A percentile compares a stretch with the other conserved stretches of the same genome.
phyloP scores from a whole-genome alignment of 2,888 invertebrate genomes.

The Heliothis peltigera region DNA sequence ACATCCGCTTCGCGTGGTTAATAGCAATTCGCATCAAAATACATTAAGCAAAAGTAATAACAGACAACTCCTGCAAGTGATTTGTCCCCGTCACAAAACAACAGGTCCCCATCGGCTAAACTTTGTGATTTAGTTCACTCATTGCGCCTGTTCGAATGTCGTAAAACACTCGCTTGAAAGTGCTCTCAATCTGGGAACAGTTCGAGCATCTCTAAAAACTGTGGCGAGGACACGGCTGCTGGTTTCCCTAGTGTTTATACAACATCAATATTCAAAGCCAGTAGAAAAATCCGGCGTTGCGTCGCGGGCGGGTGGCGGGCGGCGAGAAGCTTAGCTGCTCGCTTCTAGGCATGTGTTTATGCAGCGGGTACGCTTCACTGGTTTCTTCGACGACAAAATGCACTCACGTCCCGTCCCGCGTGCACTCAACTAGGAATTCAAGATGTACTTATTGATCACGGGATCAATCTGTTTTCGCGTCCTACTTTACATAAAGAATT shows the following conservation, averaged over 20 bases:
- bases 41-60: slow-evolving; percentile 37
- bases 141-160: slow-evolving; percentile 54
- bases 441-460: slow-evolving; percentile 83
- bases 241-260: slow-evolving; percentile 70
- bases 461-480: slow-evolving; percentile 67
- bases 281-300: slow-evolving; percentile 77
- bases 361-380: slow-evolving; percentile 80
- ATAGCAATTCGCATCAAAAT: slow-evolving; percentile 32
- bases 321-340: slow-evolving; percentile 67
- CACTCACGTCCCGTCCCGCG: slow-evolving; percentile 83
- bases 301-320: slow-evolving; percentile 53
- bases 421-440: slow-evolving; percentile 78
- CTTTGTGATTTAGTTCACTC: slow-evolving; percentile 62
- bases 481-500: slow-evolving; percentile 58
- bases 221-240: slow-evolving; percentile 60
- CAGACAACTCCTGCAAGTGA: slow-evolving; percentile 48
- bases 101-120: slow-evolving; percentile 51
- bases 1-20: slow-evolving; percentile 12
- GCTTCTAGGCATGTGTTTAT: slow-evolving; percentile 79
- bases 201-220: slow-evolving; percentile 62
- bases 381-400: slow-evolving; percentile 87
- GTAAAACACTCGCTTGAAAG: slow-evolving; percentile 57
- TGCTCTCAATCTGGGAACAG: slow-evolving; percentile 58
- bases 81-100: slow-evolving; percentile 57
- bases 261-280: slow-evolving; percentile 83